Evolutionary conservation across 2,888 invertebrate species (phyloP), one percentile per base, ranked within the genome.

Genomic region (Esperia sulphurella): DNA sequence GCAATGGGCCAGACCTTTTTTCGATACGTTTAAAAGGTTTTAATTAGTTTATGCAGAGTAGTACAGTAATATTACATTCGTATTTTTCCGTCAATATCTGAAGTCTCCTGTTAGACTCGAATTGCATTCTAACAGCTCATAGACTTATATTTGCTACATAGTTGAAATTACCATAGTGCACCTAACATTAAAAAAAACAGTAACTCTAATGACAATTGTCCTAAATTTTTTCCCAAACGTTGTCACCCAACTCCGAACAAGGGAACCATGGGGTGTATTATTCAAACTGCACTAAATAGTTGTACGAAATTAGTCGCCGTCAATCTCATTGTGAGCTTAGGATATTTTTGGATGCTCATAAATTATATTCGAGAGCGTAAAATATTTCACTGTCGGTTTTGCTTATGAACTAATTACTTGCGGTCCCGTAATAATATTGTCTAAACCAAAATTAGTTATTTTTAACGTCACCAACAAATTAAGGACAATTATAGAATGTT

Each of bases 231-330:
- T 33, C 39, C 31, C 31, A 8, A 5, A 21, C 46, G 47, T 49
- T 37, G 50, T 41, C 59, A 62, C 62, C 59, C 59, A 51, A 65
- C 43, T 14, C 49, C 53, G 53, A 59, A 45, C 56, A 50, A 51
- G 53, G 58, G 61, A n/a, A 43, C 30, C 21, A n/a, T 59, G 68
- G 72, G 66, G 63, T 58, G 65, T 69, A 76, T 75, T 75, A 77
- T 71, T 74, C 73, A 75, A 78, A 71, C 65, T 55, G 55, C 71
- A 63, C 64, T 71, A 74, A 75, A 76, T 65, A 68, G 74, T 57
- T 59, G 69, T 70, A 71, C 70, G 59, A 72, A 82, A 85, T 86
- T 83, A 82, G 81, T 84, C 65, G 44, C 55, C 71, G 81, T 83
- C 82, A 79, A 72, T 81, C 71, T 66, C 61, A 59, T 55, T 59